Evolutionary conservation across 2,797 vertebrate species (phyloP), one percentile per base, ranked within the genome.

Genomic region (Takifugu ocellatus): DNA sequence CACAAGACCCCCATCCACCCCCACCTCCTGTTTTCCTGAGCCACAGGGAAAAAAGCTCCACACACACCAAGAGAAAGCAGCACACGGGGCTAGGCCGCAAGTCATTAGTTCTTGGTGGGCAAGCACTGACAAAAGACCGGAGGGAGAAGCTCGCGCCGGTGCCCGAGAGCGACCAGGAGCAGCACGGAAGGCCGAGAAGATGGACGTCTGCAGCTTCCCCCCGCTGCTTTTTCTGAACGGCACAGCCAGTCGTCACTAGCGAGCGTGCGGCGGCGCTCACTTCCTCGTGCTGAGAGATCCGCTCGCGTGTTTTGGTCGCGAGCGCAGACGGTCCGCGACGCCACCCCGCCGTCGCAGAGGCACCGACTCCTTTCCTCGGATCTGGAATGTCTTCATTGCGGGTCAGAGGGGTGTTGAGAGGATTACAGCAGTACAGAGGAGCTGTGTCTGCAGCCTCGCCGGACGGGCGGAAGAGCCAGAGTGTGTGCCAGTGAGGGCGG

Each of bases 71-170:
- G 3, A 49, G 46, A 57, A 55, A 72, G 74, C 79, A 69, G 79
- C 73, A 77, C 70, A 61, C 57, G 63, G 70, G 70, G 67, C 73
- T 83, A 85, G 89, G 86, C 88, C 86, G 70, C 88, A 70, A 87
- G 83, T 82, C 82, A 82, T 84, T 85, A 82, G 77, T 85, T 85
- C 82, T 85, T 74, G 73, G 79, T 87, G 83, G 83, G 61, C 77
- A 87, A 80, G 76, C 80, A 78, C 68, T 66, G 79, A 90, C 88
- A 90, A 88, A 87, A 83, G 85, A 65, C 68, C 72, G 70, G 53
- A 72, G 63, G 68, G 56, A 75, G 75, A 75, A 73, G 63, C 63
- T 72, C 46, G 63, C 66, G 70, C 65, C 63, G 59, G 62, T 81
- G 70, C 61, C 42, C 63, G 49, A 72, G 71, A 68, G 64, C 71